A percentile compares a stretch with the other conserved stretches of the same genome.
phyloP scores from a whole-genome alignment of 2,797 vertebrate species.

The Mus caroli region DNA sequence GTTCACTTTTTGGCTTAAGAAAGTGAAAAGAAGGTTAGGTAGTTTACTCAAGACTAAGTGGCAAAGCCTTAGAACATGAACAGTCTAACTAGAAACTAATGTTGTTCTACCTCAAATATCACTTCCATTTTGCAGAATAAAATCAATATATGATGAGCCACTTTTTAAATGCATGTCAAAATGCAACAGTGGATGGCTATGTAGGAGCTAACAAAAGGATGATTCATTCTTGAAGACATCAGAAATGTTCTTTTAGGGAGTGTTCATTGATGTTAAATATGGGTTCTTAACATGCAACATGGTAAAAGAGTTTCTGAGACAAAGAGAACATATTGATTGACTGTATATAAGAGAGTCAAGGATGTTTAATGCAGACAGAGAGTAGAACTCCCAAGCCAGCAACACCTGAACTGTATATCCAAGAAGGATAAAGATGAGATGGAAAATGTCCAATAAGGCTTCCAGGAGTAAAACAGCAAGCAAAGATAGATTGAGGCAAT shows the following conservation, averaged over 20 bases:
- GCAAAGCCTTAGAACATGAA: background rate
- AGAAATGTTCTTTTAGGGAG: constrained; percentile 20
- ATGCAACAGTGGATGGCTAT: background rate
- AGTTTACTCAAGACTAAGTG: background rate
- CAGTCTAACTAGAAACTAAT: background rate
- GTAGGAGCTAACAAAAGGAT: background rate
- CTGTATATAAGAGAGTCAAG: background rate
- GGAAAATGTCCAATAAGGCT: background rate
- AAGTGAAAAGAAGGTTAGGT: constrained; percentile 29
- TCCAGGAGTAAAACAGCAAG: background rate
- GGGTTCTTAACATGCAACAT: background rate
- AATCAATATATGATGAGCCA: background rate
- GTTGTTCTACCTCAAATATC: background rate
- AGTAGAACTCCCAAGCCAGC: background rate
- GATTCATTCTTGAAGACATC: background rate
- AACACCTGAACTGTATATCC: background rate
- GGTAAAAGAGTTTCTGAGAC: background rate
- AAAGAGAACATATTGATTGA: background rate
- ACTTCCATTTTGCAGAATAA: background rate
- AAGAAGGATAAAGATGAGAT: background rate
- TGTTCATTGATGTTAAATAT: background rate
- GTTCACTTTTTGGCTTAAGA: background rate
- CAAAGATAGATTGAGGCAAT: background rate
- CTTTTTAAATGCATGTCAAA: background rate
- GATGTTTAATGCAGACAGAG: background rate